Conservation (phyloP, 30 jellyfish, hydroid and myxozoan species). For the Chrysaora quinquecirrha region DNA sequence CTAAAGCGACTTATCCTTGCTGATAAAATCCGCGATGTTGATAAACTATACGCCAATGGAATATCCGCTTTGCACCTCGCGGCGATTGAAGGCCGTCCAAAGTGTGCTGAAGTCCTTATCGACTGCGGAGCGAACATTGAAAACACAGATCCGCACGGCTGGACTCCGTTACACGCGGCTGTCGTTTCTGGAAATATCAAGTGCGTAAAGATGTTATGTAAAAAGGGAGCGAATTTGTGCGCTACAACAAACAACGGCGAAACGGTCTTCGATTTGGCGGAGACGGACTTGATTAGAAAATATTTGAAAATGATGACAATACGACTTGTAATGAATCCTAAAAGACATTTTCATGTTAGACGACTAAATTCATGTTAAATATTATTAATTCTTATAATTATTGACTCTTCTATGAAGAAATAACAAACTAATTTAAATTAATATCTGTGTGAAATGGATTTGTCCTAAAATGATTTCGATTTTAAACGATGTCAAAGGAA, state of each 20-base stretch:
- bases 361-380: slow-evolving; percentile 17
- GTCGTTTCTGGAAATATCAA: slow-evolving; percentile 60
- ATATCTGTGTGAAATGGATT: no score
- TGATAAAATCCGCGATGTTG: slow-evolving; percentile 49
- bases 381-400: not conserved
- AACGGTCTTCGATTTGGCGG: slow-evolving; percentile 77
- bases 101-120: slow-evolving; percentile 63
- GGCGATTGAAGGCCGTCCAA: slow-evolving; percentile 49
- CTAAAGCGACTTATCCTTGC: slow-evolving; percentile 26
- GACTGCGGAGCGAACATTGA: slow-evolving; percentile 76
- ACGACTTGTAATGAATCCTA: slow-evolving; percentile 38
- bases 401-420: no score
- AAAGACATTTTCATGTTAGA: not conserved
- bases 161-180: slow-evolving; percentile 90
- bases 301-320: slow-evolving; percentile 63
- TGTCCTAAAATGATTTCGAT: no score
- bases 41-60: slow-evolving; percentile 76
- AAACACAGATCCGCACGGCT: slow-evolving; percentile 73
- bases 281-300: slow-evolving; percentile 52
- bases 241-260: slow-evolving; percentile 76
- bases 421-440: no score
- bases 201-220: slow-evolving; percentile 49
- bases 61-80: slow-evolving; percentile 70
- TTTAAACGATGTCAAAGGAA: no score
- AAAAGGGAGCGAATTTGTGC: slow-evolving; percentile 60